phyloP scores from a whole-genome alignment of 2,113 vertebrate species.

The Otus sunia region DNA sequence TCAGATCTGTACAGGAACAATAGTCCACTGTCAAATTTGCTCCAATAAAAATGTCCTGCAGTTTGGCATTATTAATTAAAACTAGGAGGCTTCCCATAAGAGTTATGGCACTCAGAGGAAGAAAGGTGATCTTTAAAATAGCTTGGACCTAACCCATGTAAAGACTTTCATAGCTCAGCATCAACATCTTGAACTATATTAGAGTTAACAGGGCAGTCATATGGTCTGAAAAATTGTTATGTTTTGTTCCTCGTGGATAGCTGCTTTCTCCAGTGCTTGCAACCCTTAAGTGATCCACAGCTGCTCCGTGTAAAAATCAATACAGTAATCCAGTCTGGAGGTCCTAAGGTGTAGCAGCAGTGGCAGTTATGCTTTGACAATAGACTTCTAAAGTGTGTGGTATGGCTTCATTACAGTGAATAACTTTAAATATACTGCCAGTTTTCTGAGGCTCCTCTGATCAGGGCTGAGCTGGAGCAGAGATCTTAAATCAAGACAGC shows the following conservation, averaged over 20 bases:
- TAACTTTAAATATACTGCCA: not conserved
- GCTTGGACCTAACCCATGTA: not conserved
- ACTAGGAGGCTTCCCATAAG: not conserved
- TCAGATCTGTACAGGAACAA: not conserved
- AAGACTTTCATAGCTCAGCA: not conserved
- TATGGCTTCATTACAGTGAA: constrained; percentile 12
- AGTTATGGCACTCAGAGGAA: not conserved
- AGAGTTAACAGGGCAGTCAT: not conserved
- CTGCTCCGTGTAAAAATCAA: constrained; percentile 31
- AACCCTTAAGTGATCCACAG: not conserved
- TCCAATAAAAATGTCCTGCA: not conserved
- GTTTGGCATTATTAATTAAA: constrained; percentile 13
- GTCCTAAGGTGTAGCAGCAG: constrained; percentile 24
- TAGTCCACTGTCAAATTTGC: not conserved
- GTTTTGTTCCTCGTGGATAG: not conserved
- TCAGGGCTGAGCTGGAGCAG: not conserved
- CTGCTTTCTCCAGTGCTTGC: not conserved
- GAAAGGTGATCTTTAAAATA: not conserved
- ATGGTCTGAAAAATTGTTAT: not conserved
- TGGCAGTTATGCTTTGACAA: constrained; percentile 25
- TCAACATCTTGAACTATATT: not conserved
- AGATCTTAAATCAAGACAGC: constrained; percentile 3
- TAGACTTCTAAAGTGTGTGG: not conserved
- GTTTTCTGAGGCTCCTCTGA: not conserved
- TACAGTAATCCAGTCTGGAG: constrained; percentile 7